phyloP scores from a whole-genome alignment of 2,113 vertebrate species.

The Potamarius usumacintae region DNA sequence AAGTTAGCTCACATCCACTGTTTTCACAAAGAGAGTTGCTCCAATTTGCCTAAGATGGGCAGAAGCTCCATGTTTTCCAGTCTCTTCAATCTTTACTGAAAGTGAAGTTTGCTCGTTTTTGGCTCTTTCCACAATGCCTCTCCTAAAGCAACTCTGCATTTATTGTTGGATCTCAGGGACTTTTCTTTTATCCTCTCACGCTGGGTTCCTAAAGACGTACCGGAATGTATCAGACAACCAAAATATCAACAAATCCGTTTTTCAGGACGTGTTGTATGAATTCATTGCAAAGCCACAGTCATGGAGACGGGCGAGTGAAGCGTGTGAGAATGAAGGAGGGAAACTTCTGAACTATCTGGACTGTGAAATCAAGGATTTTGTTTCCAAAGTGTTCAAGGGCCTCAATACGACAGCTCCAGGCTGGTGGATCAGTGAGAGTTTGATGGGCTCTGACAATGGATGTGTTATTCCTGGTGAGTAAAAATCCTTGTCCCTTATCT shows the following conservation, averaged over 20 bases:
- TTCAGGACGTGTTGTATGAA: slow-evolving; percentile 60
- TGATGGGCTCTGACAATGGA: slow-evolving; percentile 11
- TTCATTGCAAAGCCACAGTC: slow-evolving; percentile 56
- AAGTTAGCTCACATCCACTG: slow-evolving; percentile 65
- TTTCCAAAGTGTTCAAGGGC: slow-evolving; percentile 46
- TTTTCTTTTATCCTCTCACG: slow-evolving; percentile 45
- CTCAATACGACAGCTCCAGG: slow-evolving; percentile 36
- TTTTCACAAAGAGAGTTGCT: slow-evolving; percentile 64
- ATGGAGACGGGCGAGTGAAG: slow-evolving; percentile 62
- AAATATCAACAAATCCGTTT: slow-evolving; percentile 39
- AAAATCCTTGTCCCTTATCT: background rate
- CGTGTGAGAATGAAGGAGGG: slow-evolving; percentile 64
- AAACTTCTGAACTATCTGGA: slow-evolving; percentile 61
- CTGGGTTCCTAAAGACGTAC: background rate
- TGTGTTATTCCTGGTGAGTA: slow-evolving; percentile 57
- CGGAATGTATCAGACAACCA: too few species aligned
- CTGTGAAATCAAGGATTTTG: slow-evolving; percentile 47
- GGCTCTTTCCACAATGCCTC: slow-evolving; percentile 54
- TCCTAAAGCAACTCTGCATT: slow-evolving; percentile 38
- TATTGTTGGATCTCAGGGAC: slow-evolving; percentile 61
- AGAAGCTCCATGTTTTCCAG: slow-evolving; percentile 44
- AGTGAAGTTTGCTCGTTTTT: slow-evolving; percentile 33
- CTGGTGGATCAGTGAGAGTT: slow-evolving; percentile 69
- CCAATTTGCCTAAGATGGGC: slow-evolving; percentile 66
- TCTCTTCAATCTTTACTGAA: background rate